Base-by-base conservation (phyloP, 2,888 invertebrate species). In the Dynastes tityus region DNA sequence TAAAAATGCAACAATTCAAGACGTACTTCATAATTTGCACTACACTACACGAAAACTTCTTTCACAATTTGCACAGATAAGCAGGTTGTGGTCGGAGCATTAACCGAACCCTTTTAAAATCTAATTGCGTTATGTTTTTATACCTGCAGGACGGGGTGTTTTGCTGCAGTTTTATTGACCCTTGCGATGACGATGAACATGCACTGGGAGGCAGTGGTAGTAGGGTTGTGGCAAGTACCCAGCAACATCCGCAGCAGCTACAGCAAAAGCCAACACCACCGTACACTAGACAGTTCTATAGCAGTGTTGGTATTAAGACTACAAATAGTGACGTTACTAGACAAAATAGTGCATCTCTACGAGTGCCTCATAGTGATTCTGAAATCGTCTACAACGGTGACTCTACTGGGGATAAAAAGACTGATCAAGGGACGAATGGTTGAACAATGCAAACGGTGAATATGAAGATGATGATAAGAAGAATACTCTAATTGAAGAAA, bases 121-220 rank as follows among this genome's bases (percentile, higher is more conserved):
- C 65, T 76, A 61, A 74, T 53, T n/a, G 22, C 63, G 49, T 51
- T 22, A 16, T 77, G 61, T 79, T 68, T 83, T 75, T 85, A 80
- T 86, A 83, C 84, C 84, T 83, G 78, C 87, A 89, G 89, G 88
- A 89, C 87, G 89, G 89, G 86, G 86, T 86, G 86, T 86, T 89
- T 86, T 89, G 89, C 88, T 89, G 89, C 87, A 88, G 88, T 87
- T 88, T 87, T 89, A 88, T 88, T 88, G 85, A 87, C 88, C 84
- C 87, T 88, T 89, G 89, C 85, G 87, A 87, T 86, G 85, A 88
- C 87, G 82, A 84, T 87, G 83, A 86, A 84, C 85, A 85, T 85
- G 85, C 88, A 84, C 85, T 88, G 86, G 89, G 88, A 84, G 87
- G 85, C 85, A 88, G 88, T 83, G 87, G 87, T 45, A 45, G 45